Evolutionary conservation across 2,113 vertebrate species (phyloP), one percentile per base, ranked within the genome.

Genomic region (Irena cyanogastra): DNA sequence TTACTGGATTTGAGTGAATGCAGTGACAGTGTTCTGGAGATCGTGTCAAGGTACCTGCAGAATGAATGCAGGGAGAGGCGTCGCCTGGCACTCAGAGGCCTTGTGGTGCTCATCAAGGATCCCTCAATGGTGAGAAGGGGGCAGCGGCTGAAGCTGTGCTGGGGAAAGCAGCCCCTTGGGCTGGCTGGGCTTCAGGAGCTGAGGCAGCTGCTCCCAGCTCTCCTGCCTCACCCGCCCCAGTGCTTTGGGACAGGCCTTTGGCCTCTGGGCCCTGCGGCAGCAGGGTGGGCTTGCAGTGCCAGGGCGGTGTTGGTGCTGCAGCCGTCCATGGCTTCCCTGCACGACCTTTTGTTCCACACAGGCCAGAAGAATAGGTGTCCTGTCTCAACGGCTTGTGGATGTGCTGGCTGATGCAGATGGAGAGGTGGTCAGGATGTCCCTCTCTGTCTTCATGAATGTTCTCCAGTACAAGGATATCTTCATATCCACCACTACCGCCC

Each of bases 21-120:
- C 0, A 4, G 30, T 5, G 37, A 8, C 13, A 41, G 13, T 1
- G 5, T n/a, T 1, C 14, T 63, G 18, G 5, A 78, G 6, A 4
- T 42, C 3, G 4, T 78, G 23, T 33, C 59, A 8, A 52, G 30
- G 47, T 1, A 52, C 14, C 30, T 78, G 22, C 6, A 8, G 23
- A 42, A 6, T 1, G 4, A 52, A 6, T 50, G 45, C 59, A 27
- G 2, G 4, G 4, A 78, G 37, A 27, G 4, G 37, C 10, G 11
- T 17, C 30, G 10, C 13, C 37, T 42, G 59, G 59, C 28, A 0
- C 47, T 78, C 35, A 52, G 7, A 28, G 59, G 10, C 35, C 75
- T 77, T 1, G 6, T 16, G 17, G 30, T 27, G 13, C 30, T 63
- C 13, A 63, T 4, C 45, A 41, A 13, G 35, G 30, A 63, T n/a